Evolutionary conservation across 2,888 invertebrate genomes (phyloP).

Genomic region (Spodoptera exigua): DNA sequence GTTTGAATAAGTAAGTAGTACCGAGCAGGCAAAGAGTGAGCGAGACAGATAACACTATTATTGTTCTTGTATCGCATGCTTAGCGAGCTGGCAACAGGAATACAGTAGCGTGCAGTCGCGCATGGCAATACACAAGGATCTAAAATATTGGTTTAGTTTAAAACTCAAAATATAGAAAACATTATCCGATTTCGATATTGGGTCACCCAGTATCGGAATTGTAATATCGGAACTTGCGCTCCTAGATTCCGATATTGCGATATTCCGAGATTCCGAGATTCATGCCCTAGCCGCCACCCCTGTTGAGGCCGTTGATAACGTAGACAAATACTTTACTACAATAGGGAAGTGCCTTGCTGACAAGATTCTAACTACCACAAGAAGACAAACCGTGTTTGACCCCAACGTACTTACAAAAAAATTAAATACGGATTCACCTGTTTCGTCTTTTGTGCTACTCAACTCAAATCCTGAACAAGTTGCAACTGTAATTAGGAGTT

Average conservation of each 20-base stretch:
- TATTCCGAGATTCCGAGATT: too few species aligned
- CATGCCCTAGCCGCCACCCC: too few species aligned
- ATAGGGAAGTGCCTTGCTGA: too few species aligned
- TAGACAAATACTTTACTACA: constrained; percentile 7
- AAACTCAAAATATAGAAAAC: neutral
- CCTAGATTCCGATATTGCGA: too few species aligned
- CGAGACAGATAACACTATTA: constrained; percentile 4
- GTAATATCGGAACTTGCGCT: too few species aligned
- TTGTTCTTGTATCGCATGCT: constrained; percentile 2
- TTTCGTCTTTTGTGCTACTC: too few species aligned
- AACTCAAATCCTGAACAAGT: too few species aligned
- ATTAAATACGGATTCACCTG: too few species aligned
- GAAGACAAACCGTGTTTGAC: neutral
- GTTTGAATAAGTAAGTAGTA: neutral
- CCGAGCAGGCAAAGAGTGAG: constrained; percentile 1
- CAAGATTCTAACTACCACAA: neutral
- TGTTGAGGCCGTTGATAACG: neutral
- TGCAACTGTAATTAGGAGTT: too few species aligned
- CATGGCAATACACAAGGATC: neutral
- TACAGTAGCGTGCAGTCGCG: neutral
- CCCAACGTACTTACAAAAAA: neutral
- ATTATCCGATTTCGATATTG: neutral
- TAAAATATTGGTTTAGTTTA: constrained; percentile 1
- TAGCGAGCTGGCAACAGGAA: constrained; percentile 5
- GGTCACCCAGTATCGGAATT: too few species aligned